Evolutionary conservation across 2,888 invertebrate species (phyloP), one percentile per base, ranked within the genome.

Genomic region (Diarsia dahlii): DNA sequence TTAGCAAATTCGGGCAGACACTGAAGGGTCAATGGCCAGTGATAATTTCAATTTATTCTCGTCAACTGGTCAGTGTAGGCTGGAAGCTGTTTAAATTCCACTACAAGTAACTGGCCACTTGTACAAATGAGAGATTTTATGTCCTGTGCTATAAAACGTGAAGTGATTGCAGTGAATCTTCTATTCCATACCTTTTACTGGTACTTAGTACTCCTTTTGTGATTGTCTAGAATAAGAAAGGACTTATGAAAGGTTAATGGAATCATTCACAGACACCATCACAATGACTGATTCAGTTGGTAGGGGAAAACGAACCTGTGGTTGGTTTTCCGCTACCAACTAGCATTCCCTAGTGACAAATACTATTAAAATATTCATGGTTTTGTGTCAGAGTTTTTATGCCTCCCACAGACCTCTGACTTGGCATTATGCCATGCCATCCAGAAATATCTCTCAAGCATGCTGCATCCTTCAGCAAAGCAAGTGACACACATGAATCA

Each of bases 41-140:
- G 88, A 89, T 89, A 89, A 88, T 87, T 87, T 86, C 87, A 89
- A 92, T 92, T 91, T 90, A 91, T 82, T 87, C 88, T 82, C 71
- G 66, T 76, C 65, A 69, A 74, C 71, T 65, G 39, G 39, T 39
- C 39, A 75, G 76, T 70, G 82, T 79, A 75, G 75, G 70, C 52
- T 73, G 78, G 70, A 78, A 80, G 62, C 62, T 73, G 72, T 65
- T 72, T 76, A 71, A 77, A 62, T 78, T 65, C 75, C 34, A 62
- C 56, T 74, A 63, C 45, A n/a, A 63, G 63, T 63, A 9, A 75
- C 78, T 76, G 73, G 74, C 69, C 69, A 80, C 68, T 72, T 69
- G 80, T 60, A 70, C 52, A 71, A 78, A 79, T 67, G 64, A 69
- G 56, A 79, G 68, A 74, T 78, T 84, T 80, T 78, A 87, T 82